Evolutionary conservation across 2,797 vertebrate species (phyloP).

Genomic region (Discoglossus pictus): DNA sequence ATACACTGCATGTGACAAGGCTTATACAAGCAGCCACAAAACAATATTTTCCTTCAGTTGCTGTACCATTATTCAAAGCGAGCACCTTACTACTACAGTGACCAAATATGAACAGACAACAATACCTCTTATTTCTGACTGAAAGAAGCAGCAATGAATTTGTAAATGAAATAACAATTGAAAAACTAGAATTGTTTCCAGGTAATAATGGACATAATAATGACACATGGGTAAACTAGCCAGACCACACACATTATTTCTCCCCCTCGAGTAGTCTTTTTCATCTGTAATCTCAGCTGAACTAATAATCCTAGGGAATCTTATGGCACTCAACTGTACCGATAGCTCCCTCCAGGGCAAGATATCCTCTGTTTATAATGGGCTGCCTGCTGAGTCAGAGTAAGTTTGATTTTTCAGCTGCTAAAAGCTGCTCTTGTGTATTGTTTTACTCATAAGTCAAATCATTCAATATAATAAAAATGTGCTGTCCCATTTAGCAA

Average conservation of each 20-base stretch:
- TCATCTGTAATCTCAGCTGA: constrained; percentile 21
- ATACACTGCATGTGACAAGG: too few species aligned
- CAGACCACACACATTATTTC: background rate
- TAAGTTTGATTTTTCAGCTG: constrained; percentile 31
- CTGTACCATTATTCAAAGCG: too few species aligned
- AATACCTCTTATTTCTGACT: background rate
- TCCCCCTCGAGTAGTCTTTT: constrained; percentile 18
- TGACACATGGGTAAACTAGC: constrained; percentile 12
- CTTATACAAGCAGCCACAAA: too few species aligned
- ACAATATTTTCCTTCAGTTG: too few species aligned
- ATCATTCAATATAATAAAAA: constrained; percentile 31
- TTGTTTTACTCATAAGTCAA: constrained; percentile 29
- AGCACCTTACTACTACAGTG: too few species aligned
- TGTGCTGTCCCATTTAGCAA: constrained; percentile 26
- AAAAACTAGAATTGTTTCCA: constrained; percentile 7
- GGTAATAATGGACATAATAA: constrained; percentile 21
- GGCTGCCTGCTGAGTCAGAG: constrained; percentile 33
- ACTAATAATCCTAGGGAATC: constrained; percentile 34
- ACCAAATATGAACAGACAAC: background rate
- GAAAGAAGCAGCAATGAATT: constrained; percentile 1
- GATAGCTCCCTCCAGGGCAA: constrained; percentile 28
- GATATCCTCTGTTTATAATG: constrained; percentile 31
- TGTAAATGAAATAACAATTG: constrained; percentile 14
- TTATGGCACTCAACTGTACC: constrained; percentile 15
- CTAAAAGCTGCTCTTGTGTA: constrained; percentile 8